Evolutionary conservation across 2,113 vertebrate genomes (phyloP).

Genomic region (Scytalopus superciliaris): DNA sequence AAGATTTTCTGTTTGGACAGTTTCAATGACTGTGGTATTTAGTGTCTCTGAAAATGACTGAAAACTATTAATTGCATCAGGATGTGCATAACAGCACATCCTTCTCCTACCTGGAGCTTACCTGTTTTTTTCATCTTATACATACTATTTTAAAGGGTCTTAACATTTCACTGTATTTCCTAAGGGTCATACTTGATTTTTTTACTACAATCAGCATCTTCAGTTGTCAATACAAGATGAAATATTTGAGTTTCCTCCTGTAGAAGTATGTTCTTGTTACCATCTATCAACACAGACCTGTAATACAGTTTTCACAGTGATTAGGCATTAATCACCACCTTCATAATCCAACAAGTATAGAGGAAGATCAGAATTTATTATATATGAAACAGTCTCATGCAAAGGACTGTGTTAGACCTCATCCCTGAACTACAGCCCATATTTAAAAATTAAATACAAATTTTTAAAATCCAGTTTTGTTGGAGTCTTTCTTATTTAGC

Average conservation of each 20-base stretch:
- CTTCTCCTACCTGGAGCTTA: not conserved
- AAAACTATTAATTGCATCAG: not conserved
- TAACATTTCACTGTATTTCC: not conserved
- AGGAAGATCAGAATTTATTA: not conserved
- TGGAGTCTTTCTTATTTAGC: not conserved
- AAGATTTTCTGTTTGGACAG: not conserved
- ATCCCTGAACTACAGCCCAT: not conserved
- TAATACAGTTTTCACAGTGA: not conserved
- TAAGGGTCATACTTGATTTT: not conserved
- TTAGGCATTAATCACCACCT: not conserved
- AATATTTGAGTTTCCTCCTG: not conserved
- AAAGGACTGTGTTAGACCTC: not conserved
- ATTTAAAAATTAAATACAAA: not conserved
- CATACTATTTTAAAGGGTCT: not conserved
- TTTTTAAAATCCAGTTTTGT: not conserved
- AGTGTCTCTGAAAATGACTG: not conserved
- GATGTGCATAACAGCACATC: not conserved
- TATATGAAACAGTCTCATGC: not conserved
- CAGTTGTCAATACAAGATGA: not conserved
- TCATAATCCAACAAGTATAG: not conserved
- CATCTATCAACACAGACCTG: not conserved
- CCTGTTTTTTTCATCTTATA: not conserved
- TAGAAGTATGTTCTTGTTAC: not conserved
- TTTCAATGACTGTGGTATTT: not conserved
- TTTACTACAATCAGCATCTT: not conserved